Evolutionary conservation across 2,797 vertebrate genomes (phyloP).

Genomic region (Tragopan temminckii): DNA sequence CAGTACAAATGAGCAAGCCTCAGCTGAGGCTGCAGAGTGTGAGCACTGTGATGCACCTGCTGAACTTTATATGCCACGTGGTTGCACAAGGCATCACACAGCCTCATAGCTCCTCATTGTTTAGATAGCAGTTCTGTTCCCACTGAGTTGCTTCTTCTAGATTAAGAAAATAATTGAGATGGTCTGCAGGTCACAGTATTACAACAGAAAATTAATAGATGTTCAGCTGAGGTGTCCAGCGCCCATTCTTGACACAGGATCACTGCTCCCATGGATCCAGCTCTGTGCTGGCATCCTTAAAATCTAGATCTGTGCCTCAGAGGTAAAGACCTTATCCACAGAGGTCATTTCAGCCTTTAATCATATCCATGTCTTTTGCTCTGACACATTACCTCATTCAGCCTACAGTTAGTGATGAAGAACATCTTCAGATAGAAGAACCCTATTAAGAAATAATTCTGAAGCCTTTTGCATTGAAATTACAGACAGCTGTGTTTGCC

Average conservation of each 20-base stretch:
- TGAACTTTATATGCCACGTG: too few relatives aligned
- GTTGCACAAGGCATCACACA: accelerated
- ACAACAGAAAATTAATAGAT: background rate
- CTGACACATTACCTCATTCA: background rate
- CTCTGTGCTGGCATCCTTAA: background rate
- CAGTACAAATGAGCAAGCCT: background rate
- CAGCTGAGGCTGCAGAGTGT: background rate
- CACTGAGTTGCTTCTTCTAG: background rate
- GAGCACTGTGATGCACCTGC: background rate
- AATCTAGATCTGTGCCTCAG: background rate
- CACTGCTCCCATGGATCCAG: background rate
- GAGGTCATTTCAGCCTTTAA: background rate
- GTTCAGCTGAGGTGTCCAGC: background rate
- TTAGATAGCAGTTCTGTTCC: background rate
- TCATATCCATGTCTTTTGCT: background rate
- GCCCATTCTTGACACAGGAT: background rate
- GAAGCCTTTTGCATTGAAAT: background rate
- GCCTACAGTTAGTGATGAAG: background rate
- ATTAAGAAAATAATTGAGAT: background rate
- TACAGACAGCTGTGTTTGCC: background rate
- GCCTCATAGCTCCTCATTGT: background rate
- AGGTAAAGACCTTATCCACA: background rate
- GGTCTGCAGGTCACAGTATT: background rate
- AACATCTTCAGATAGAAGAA: background rate
- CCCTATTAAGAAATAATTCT: background rate